phyloP scores from a whole-genome alignment of 2,888 invertebrate genomes.

The Coremacera marginata region DNA sequence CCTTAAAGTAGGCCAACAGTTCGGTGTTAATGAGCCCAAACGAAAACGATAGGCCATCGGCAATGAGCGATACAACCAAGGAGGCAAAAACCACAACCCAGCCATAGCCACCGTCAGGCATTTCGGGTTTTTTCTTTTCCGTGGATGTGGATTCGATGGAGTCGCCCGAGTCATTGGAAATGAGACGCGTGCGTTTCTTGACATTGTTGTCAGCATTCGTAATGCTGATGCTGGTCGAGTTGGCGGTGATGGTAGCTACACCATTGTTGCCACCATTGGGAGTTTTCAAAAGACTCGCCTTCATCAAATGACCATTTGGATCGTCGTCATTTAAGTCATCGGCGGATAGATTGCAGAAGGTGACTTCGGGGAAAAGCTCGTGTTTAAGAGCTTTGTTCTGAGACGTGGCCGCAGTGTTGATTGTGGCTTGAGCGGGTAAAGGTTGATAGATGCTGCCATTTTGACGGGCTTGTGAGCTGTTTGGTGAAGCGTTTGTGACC shows the following conservation, averaged over 20 bases:
- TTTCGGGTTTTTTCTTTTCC: constrained; percentile 66
- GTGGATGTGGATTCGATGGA: constrained; percentile 65
- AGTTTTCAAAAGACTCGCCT: constrained; percentile 57
- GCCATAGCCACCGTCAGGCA: constrained; percentile 69
- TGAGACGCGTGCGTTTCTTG: constrained; percentile 62
- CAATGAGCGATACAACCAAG: constrained; percentile 87
- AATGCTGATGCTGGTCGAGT: constrained; percentile 45
- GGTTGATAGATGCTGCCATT: constrained; percentile 56
- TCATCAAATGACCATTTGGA: constrained; percentile 49
- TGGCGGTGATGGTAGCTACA: constrained; percentile 38
- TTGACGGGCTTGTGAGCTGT: constrained; percentile 43
- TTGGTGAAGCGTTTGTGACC: constrained; percentile 34
- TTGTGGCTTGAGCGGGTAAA: constrained; percentile 38
- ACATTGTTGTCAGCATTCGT: constrained; percentile 48
- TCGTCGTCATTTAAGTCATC: constrained; percentile 53
- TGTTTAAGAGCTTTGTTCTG: constrained; percentile 61
- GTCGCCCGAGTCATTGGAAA: constrained; percentile 66
- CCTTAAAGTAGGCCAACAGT: constrained; percentile 83
- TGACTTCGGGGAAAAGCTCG: constrained; percentile 67
- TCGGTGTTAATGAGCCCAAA: constrained; percentile 91
- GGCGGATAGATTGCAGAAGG: constrained; percentile 65
- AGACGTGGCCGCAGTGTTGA: constrained; percentile 23
- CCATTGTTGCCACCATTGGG: constrained; percentile 47
- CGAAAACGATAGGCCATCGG: constrained; percentile 93
- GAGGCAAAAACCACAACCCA: constrained; percentile 83